Percentiles rank a stretch among this genome's conserved stretches.
Evolutionary conservation across 2,888 invertebrate genomes (phyloP).

Genomic region (Phymatocera aterrima): DNA sequence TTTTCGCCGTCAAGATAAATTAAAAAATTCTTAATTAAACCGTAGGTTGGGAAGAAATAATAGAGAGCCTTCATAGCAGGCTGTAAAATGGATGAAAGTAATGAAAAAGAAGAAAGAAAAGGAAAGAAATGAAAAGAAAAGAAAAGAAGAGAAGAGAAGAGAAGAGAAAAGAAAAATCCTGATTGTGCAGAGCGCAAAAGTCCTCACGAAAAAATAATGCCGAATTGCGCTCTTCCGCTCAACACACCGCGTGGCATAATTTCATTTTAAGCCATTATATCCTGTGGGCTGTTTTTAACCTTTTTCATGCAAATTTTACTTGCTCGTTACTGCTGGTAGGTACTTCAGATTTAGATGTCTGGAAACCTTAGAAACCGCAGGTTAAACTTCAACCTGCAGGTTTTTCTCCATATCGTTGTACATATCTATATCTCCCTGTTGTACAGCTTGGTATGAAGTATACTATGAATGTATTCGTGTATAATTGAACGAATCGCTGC

Average conservation of each 20-base stretch:
- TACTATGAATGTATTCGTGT: not conserved
- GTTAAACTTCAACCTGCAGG: not conserved
- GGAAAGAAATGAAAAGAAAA: not conserved
- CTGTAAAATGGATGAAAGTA: not conserved
- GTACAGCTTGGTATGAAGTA: not conserved
- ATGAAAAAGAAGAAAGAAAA: not conserved
- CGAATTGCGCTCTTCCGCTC: slow-evolving; percentile 1
- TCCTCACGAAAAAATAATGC: slow-evolving; percentile 6
- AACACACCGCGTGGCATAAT: slow-evolving; percentile 29
- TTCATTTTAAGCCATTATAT: slow-evolving; percentile 35
- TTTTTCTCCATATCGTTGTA: not conserved
- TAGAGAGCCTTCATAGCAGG: not conserved
- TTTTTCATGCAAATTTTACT: slow-evolving; percentile 37
- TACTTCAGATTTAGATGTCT: not conserved
- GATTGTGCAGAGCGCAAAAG: slow-evolving; percentile 11
- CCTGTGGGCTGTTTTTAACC: slow-evolving; percentile 3
- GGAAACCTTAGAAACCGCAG: not conserved
- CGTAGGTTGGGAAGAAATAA: not conserved
- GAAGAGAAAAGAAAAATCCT: not conserved
- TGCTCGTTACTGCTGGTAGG: slow-evolving; percentile 14
- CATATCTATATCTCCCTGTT: not conserved
- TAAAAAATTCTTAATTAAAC: not conserved
- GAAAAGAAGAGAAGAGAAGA: not conserved
- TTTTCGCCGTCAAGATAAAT: not conserved
- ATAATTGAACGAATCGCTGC: not conserved